A percentile compares a stretch with the other conserved stretches of the same genome.
phyloP scores from a whole-genome alignment of 2,113 vertebrate genomes.

The Spermophilus dauricus region DNA sequence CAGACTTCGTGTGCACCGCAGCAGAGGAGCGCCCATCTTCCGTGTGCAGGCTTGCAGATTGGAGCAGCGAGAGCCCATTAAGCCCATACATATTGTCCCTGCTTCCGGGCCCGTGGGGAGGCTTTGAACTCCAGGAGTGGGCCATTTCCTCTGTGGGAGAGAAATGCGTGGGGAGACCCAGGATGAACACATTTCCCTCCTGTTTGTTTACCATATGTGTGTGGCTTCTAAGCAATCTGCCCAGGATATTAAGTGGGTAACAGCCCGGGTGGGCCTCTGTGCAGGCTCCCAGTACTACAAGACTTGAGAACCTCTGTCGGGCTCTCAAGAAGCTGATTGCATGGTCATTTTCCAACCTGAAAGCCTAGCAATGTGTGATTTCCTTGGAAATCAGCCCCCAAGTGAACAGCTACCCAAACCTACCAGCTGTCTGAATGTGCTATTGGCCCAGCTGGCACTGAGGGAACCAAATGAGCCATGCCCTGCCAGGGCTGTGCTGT shows the following conservation, averaged over 20 bases:
- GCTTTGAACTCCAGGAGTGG: slow-evolving; percentile 66
- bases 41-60: neutral
- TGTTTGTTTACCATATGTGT: slow-evolving; percentile 72
- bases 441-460: neutral
- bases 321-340: neutral
- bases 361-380: neutral
- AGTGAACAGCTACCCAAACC: neutral
- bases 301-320: neutral
- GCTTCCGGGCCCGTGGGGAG: neutral
- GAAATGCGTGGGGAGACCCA: neutral
- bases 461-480: neutral
- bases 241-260: neutral
- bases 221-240: slow-evolving; percentile 53
- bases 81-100: neutral
- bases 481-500: neutral
- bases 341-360: neutral
- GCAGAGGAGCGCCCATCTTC: neutral
- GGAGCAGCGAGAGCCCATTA: neutral
- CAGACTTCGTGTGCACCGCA: neutral
- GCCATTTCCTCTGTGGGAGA: slow-evolving; percentile 66
- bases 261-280: neutral
- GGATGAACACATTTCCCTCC: slow-evolving; percentile 34
- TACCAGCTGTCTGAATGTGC: neutral
- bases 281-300: neutral
- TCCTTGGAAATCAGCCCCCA: slow-evolving; percentile 35